A percentile compares a stretch with the other conserved stretches of the same genome.
Conservation (phyloP, 2,797 vertebrate genomes). For the Pangasius larnaudii region DNA sequence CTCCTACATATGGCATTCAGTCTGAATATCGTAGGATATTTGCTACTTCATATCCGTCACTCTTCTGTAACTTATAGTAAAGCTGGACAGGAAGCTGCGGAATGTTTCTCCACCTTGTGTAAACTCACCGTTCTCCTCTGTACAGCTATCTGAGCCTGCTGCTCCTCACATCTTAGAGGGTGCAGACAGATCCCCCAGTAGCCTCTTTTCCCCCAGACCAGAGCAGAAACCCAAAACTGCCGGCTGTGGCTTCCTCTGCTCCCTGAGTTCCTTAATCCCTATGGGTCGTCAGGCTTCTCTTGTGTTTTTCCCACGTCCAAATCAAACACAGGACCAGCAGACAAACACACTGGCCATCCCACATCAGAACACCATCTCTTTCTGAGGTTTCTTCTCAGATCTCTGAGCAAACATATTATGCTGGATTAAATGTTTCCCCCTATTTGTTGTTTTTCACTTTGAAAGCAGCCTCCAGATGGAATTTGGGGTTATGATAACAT, state of each 20-base stretch:
- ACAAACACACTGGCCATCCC: constrained; percentile 66
- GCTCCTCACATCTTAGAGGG: constrained; percentile 26
- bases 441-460: constrained; percentile 80
- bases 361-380: constrained; percentile 73
- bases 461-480: constrained; percentile 65
- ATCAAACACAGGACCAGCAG: constrained; percentile 67
- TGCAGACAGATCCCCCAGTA: constrained; percentile 43
- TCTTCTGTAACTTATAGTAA: constrained; percentile 29
- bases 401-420: constrained; percentile 78
- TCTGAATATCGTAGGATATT: not conserved
- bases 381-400: constrained; percentile 70
- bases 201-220: constrained; percentile 18
- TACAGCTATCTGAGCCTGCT: constrained; percentile 14
- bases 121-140: constrained; percentile 12
- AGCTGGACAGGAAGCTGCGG: constrained; percentile 8
- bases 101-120: constrained; percentile 25
- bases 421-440: constrained; percentile 80
- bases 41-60: not conserved
- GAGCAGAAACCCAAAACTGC: constrained; percentile 69
- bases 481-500: constrained; percentile 64
- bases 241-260: constrained; percentile 69
- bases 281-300: constrained; percentile 67
- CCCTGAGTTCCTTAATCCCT: constrained; percentile 72
- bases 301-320: constrained; percentile 71
- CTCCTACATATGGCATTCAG: not conserved